These are phyloP conservation scores for Podarcis siculus DNA, from an alignment of 2,797 vertebrate species.

Conservation along the genomic window DNA sequence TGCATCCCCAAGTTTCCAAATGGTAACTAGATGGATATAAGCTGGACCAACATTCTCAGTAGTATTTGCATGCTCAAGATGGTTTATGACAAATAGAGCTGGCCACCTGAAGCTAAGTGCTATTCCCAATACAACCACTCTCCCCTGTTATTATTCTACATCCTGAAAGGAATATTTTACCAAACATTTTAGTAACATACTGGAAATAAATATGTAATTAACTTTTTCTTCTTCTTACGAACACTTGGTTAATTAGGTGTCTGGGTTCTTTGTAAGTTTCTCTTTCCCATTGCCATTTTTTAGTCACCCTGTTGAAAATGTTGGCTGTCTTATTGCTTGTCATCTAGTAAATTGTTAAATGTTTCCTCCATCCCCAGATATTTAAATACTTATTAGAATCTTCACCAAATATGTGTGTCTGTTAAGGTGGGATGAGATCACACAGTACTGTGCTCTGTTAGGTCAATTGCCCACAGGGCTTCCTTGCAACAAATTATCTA, in stretches of 20 bases:
- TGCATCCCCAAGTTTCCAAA: too few species aligned
- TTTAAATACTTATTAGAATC: background rate
- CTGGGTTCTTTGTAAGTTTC: background rate
- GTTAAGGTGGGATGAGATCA: background rate
- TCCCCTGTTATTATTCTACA: background rate
- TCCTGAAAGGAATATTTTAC: background rate
- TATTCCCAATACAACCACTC: background rate
- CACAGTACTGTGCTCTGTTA: background rate
- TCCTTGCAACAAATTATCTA: background rate
- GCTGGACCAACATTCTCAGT: background rate
- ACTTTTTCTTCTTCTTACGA: background rate
- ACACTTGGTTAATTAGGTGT: background rate
- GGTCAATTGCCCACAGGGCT: background rate
- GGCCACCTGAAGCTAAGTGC: background rate
- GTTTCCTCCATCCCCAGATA: background rate
- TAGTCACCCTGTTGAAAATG: background rate
- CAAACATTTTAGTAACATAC: background rate
- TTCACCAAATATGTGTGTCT: background rate
- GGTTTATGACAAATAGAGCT: background rate
- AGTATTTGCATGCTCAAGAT: background rate
- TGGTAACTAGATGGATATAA: background rate
- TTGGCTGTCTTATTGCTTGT: background rate
- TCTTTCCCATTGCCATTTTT: background rate
- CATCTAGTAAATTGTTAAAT: background rate
- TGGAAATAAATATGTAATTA: background rate